Evolutionary conservation across 2,113 vertebrate species (phyloP), one percentile per base, ranked within the genome.

Genomic region (Pseudopodoces humilis): DNA sequence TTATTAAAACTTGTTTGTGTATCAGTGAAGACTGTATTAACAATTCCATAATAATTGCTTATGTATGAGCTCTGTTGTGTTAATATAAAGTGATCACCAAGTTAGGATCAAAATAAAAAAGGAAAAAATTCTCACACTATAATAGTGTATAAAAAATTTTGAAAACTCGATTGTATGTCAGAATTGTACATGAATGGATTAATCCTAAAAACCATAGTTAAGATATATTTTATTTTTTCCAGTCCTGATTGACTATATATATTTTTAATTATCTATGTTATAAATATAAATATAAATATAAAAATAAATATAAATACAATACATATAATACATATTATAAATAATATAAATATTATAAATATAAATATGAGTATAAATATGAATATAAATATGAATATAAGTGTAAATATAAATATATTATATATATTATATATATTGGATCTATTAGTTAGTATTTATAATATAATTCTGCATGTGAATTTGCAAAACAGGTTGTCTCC

Each of bases 61-160:
- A 28, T 8, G 2, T 43, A 74, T 47, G 43, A 85, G 13, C 4
- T 78, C 33, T 82, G 5, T 7, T 44, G 17, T 35, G 7, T 65
- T 33, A 24, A 72, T 44, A 30, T 37, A 37, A 74, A 85, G 6
- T 20, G 18, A 88, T 52, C 3, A 12, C 2, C 4, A 28, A 5
- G n/a, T n/a, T 53, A 24, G 8, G 4, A 81, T 72, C 47, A 15
- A 39, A 82, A 33, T 22, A 23, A 58, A 44, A 67, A 63, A 15
- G 0, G 5, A 23, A 43, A 62, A 46, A 6, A 6, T 1, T 22
- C 16, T 68, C 8, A 21, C 2, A 0, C 15, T 67, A 7, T 11
- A 52, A 74, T 20, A 62, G 2, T 23, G 4, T 24, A 69, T 60
- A 22, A 68, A 27, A 75, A 20, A 1, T 39, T 55, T 37, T 44